These are phyloP conservation scores for Seriola quinqueradiata DNA, from an alignment of 2,113 vertebrate species.

Conservation along the genomic window DNA sequence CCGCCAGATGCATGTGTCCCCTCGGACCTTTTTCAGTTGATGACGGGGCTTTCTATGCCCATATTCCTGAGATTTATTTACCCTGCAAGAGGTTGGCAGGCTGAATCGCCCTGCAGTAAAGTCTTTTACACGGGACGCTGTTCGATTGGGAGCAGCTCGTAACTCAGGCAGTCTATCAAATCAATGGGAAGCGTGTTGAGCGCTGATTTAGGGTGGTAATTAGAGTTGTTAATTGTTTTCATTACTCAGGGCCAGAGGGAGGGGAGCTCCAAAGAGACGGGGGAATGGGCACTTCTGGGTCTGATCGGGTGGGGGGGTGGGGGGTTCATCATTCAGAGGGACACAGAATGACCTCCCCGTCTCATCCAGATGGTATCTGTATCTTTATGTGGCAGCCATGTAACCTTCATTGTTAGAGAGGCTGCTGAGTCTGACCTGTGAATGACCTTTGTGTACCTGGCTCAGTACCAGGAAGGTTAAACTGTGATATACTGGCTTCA, in stretches of 20 bases:
- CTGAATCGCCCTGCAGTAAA: slow-evolving; percentile 70
- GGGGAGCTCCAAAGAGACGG: slow-evolving; percentile 15
- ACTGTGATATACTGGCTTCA: slow-evolving; percentile 26
- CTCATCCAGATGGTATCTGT: slow-evolving; percentile 41
- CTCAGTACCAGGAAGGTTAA: slow-evolving; percentile 22
- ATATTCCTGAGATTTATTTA: slow-evolving; percentile 79
- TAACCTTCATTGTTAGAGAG: slow-evolving; percentile 26
- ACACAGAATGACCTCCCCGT: slow-evolving; percentile 32
- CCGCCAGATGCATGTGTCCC: slow-evolving; percentile 52
- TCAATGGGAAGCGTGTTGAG: slow-evolving; percentile 77
- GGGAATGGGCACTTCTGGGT: slow-evolving; percentile 26
- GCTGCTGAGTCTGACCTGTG: slow-evolving; percentile 46
- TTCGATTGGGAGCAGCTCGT: slow-evolving; percentile 74
- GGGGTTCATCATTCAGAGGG: slow-evolving; percentile 39
- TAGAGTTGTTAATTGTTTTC: slow-evolving; percentile 85
- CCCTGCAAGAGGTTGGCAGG: slow-evolving; percentile 70
- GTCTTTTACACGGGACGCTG: slow-evolving; percentile 63
- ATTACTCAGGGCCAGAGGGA: slow-evolving; percentile 72
- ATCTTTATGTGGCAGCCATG: not conserved
- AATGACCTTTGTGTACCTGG: slow-evolving; percentile 47
- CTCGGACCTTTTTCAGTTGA: slow-evolving; percentile 42
- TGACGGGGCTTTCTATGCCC: slow-evolving; percentile 50
- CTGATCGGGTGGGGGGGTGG: slow-evolving; percentile 27
- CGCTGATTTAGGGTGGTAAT: slow-evolving; percentile 82
- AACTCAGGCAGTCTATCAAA: slow-evolving; percentile 81